These are phyloP conservation scores for Acronicta alni DNA, from an alignment of 2,888 invertebrate species.

Conservation along the genomic window DNA sequence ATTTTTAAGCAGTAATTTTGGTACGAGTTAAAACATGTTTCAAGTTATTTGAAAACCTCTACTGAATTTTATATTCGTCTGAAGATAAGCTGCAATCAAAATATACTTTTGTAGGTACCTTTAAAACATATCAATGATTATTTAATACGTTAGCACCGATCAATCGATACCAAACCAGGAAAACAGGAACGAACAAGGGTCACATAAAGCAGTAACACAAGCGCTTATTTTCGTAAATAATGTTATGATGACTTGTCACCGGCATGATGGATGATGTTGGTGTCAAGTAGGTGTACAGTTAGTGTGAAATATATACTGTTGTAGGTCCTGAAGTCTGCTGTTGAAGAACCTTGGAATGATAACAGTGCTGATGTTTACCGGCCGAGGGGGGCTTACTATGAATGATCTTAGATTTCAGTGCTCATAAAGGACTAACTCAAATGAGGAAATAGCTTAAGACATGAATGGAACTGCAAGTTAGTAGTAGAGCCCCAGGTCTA, in stretches of 20 bases:
- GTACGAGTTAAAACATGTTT: slow-evolving; percentile 10
- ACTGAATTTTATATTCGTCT: not conserved
- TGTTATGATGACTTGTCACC: slow-evolving; percentile 56
- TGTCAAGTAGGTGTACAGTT: slow-evolving; percentile 36
- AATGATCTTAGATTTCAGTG: not conserved
- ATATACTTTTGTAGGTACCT: too few relatives aligned
- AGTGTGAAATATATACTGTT: slow-evolving; percentile 31
- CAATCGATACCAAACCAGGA: slow-evolving; percentile 9
- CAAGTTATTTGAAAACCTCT: not conserved
- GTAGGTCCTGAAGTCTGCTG: slow-evolving; percentile 26
- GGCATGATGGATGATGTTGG: slow-evolving; percentile 45
- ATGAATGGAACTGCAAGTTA: slow-evolving; percentile 18
- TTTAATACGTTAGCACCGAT: slow-evolving; percentile 14
- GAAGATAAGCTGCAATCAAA: too few relatives aligned
- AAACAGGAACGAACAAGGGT: slow-evolving; percentile 23
- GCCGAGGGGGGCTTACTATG: slow-evolving; percentile 29
- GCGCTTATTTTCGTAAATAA: slow-evolving; percentile 54
- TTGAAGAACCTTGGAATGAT: slow-evolving; percentile 42
- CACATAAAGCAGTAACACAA: slow-evolving; percentile 51
- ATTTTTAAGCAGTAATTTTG: slow-evolving; percentile 50
- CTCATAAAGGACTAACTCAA: not conserved
- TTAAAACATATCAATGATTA: not conserved
- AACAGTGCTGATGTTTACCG: slow-evolving; percentile 35
- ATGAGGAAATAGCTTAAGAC: too few relatives aligned
- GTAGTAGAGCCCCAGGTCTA: slow-evolving; percentile 26